Base-by-base conservation (phyloP, 2,797 vertebrate genomes). In the Sarcoramphus papa region DNA sequence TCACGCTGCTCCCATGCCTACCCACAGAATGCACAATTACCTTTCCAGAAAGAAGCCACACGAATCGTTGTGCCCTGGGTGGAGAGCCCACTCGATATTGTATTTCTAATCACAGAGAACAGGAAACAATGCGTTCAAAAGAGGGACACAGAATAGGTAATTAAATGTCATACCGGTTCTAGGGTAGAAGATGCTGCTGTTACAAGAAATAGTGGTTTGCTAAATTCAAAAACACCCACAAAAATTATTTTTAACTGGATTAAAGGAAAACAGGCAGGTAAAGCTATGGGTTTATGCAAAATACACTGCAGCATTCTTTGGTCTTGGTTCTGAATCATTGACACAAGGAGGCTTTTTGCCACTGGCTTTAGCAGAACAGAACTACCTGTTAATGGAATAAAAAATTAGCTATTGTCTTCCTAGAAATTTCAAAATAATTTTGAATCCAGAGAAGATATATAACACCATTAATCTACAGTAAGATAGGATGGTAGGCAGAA, bases 81-180 rank as follows among this genome's bases (percentile, higher is more conserved):
- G 63, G 50, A 47, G 85, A 93, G 33, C 35, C 37, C 69, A 35
- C 48, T 50, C 0, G 0, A 11, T 14, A 10, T 0, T n/a, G 35
- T 11, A 5, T 69, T 82, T 63, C 59, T 23, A 48, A 33, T 10
- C 68, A 25, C 35, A 73, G 27, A 37, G 21, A 89, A 72, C 6
- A 67, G 83, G 84, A 95, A 81, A 91, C 60, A 93, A 82, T n/a
- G 33, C 80, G 48, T 91, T 92, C 67, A 68, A 83, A 96, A 95
- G 91, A 85, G 85, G 37, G 79, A 85, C 43, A 67, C 0, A 24
- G 74, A 88, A 47, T 7, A 76, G 65, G 17, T 69, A 85, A 91
- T 92, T 79, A 94, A 94, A 87, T 91, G 63, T 41, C 63, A 30
- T 50, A 57, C 68, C 23, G 10, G 80, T 95, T 94, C 76, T 60